A percentile compares a stretch with the other conserved stretches of the same genome.
These are phyloP conservation scores for Florisuga fusca DNA, from an alignment of 2,797 vertebrate genomes.

Conservation along the genomic window DNA sequence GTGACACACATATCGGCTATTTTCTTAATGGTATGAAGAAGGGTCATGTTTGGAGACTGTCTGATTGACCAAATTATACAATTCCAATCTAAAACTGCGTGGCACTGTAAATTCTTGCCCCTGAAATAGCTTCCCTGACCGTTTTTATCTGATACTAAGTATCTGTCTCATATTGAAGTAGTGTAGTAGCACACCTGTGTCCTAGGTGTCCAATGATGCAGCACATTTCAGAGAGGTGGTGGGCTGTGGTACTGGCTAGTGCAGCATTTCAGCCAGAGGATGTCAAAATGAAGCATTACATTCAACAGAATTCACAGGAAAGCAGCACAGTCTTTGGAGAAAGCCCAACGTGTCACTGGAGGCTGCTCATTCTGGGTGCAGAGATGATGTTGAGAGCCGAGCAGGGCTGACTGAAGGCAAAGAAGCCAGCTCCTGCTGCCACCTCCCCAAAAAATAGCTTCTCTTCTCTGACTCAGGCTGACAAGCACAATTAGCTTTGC, in stretches of 20 bases:
- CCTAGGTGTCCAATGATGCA: no score
- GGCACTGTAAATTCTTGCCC: neutral
- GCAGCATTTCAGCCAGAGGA: neutral
- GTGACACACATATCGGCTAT: neutral
- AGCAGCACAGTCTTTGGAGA: neutral
- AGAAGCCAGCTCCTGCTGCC: neutral
- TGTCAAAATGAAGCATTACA: neutral
- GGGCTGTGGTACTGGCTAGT: neutral
- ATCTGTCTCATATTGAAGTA: fast-evolving
- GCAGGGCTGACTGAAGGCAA: fast-evolving
- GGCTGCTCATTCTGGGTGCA: fast-evolving
- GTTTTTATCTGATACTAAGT: fast-evolving
- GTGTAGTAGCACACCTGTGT: fast-evolving
- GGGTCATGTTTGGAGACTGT: fast-evolving
- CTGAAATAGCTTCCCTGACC: neutral
- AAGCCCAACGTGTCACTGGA: fast-evolving
- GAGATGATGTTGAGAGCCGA: neutral
- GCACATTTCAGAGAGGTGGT: neutral
- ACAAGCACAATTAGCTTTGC: neutral
- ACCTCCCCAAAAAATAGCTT: fast-evolving
- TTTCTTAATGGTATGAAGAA: neutral
- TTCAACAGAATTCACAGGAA: fast-evolving
- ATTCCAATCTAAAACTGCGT: neutral
- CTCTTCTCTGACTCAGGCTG: neutral
- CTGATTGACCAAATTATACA: fast-evolving